Evolutionary conservation across 2,797 vertebrate species (phyloP), one percentile per base, ranked within the genome.

Genomic region (Holocentrus rufus): DNA sequence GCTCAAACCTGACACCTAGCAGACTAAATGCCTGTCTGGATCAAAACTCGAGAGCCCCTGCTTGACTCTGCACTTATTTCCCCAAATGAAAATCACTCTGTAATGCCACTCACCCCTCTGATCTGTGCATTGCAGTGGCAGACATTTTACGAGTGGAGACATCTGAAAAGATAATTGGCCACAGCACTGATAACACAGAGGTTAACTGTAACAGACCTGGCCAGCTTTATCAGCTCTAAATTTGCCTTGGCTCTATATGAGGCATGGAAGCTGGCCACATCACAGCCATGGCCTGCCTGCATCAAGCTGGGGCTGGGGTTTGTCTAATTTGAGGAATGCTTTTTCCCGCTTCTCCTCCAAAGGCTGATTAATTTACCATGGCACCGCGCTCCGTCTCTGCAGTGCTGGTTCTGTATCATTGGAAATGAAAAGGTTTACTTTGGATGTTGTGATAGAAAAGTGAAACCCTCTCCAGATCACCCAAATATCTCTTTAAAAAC

Each of bases 371-470:
- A 90, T 92, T 89, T 87, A 84, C 86, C 87, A 82, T 82, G 85
- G 89, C 90, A 78, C 57, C 3, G 34, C 78, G 82, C 82, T 80
- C 79, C 46, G 80, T 83, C 83, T 87, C 72, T 63, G 75, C 83
- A 62, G 64, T 23, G n/a, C 80, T 64, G 82, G 80, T 86, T 87
- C 87, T 76, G 83, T 86, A 89, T 90, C 90, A 85, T 88, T 92
- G 90, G 90, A 89, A 90, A 77, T 76, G 85, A 92, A 92, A 90
- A 87, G 83, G 90, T 92, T 92, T 91, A 87, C 80, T 89, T 92
- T 93, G 92, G 91, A 92, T 83, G 87, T 88, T 71, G 82, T 81
- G 73, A 82, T 84, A 80, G 91, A 85, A 91, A 92, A 90, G 83
- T 81, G 87, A 92, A 86, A 89, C 90, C 79, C 85, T 80, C 74